These are phyloP conservation scores for Numenius phaeopus DNA, from an alignment of 2,797 vertebrate species.

Conservation along the genomic window DNA sequence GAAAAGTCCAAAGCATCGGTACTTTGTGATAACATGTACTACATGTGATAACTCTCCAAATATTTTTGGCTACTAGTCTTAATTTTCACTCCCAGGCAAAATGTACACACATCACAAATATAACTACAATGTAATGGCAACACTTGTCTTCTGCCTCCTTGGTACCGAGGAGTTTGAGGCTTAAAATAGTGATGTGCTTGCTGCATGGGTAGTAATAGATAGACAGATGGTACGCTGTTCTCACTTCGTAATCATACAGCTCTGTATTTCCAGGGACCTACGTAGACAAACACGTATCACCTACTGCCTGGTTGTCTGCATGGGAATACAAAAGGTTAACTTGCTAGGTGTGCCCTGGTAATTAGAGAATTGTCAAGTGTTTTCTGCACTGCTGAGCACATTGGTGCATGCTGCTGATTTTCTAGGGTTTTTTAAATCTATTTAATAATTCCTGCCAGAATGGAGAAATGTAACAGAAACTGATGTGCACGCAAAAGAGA, in stretches of 20 bases:
- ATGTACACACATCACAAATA: background rate
- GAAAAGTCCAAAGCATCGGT: background rate
- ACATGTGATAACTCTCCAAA: background rate
- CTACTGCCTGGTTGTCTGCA: background rate
- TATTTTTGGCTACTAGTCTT: constrained; percentile 2
- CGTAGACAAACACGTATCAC: background rate
- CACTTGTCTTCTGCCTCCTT: background rate
- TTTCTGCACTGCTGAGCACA: background rate
- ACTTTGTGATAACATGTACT: background rate
- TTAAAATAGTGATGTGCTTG: constrained; percentile 42
- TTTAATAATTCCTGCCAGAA: background rate
- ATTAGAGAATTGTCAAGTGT: background rate
- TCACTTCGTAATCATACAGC: background rate
- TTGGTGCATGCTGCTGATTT: background rate
- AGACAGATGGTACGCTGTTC: constrained; percentile 32
- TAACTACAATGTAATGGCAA: background rate
- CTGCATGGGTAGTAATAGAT: background rate
- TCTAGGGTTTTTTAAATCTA: background rate
- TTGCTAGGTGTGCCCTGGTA: background rate
- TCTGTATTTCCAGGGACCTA: background rate
- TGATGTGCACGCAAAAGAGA: background rate
- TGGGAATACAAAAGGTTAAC: constrained; percentile 11
- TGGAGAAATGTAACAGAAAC: background rate
- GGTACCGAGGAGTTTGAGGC: background rate
- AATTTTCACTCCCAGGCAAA: constrained; percentile 5